Conservation (phyloP, 2,888 invertebrate species). For the Aphrophora alni region DNA sequence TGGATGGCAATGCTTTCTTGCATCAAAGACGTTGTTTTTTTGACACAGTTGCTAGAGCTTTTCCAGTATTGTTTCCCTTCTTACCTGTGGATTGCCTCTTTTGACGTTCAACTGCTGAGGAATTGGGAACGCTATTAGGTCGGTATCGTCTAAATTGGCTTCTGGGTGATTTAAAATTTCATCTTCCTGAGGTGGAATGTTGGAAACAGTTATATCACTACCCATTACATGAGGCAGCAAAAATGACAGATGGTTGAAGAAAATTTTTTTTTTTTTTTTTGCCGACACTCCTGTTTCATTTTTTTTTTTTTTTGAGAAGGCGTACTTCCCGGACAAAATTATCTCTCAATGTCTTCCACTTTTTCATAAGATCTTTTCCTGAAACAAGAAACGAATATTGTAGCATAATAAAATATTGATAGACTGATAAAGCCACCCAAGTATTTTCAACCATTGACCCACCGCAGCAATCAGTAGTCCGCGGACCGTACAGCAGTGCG, state of each 20-base stretch:
- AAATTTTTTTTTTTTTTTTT: neutral
- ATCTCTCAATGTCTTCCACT: conserved; percentile 16
- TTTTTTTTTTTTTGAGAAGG: neutral
- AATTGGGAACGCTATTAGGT: too few relatives aligned
- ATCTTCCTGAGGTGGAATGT: neutral
- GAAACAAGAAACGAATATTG: neutral
- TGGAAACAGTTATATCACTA: neutral
- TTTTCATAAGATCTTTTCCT: conserved; percentile 11
- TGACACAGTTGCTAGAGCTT: neutral
- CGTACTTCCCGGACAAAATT: neutral
- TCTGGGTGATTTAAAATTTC: too few relatives aligned
- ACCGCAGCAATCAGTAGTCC: too few relatives aligned
- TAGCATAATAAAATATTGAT: too few relatives aligned
- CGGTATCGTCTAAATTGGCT: too few relatives aligned
- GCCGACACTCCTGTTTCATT: neutral
- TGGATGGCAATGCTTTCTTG: neutral
- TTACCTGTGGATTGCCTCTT: too few relatives aligned
- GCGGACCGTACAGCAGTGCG: too few relatives aligned
- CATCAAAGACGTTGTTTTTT: too few relatives aligned
- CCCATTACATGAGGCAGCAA: neutral
- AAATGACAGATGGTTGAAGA: neutral
- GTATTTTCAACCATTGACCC: too few relatives aligned
- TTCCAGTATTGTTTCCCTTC: too few relatives aligned
- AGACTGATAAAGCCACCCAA: too few relatives aligned
- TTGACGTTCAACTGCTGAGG: too few relatives aligned